phyloP scores from a whole-genome alignment of 2,797 vertebrate species.

The Rhinatrema bivittatum region DNA sequence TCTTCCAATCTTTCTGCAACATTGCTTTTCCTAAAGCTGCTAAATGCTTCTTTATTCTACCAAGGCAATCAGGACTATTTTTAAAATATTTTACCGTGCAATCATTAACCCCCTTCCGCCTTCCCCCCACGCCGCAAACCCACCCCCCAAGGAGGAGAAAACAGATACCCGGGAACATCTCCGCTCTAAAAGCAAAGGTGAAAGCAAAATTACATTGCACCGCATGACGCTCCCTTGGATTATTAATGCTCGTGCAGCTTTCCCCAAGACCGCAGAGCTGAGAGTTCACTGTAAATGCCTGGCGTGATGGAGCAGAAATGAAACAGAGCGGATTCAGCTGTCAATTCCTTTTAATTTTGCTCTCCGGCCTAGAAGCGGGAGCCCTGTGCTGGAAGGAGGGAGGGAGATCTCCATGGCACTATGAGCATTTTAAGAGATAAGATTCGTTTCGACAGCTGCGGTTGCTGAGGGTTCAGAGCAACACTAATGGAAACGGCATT shows the following conservation, averaged over 20 bases:
- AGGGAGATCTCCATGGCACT: accelerated
- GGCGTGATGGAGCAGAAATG: conserved; percentile 12
- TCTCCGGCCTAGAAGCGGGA: not conserved
- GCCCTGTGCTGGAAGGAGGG: not conserved
- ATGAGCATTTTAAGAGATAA: not conserved
- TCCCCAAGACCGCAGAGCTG: not conserved
- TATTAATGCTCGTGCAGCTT: not conserved
- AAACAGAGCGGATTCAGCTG: not conserved
- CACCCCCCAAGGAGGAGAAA: too few species aligned
- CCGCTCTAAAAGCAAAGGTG: too few species aligned
- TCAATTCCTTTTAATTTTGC: conserved; percentile 8
- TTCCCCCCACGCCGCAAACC: too few species aligned
- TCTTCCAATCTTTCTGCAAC: too few species aligned
- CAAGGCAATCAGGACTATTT: too few species aligned
- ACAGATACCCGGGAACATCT: too few species aligned
- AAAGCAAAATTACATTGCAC: not conserved
- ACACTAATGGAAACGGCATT: not conserved
- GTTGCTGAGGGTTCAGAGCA: not conserved
- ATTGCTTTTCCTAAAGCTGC: too few species aligned
- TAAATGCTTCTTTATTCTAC: too few species aligned
- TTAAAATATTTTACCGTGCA: too few species aligned
- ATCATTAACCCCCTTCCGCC: too few species aligned
- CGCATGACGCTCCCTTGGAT: not conserved
- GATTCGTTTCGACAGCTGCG: not conserved
- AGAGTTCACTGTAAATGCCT: conserved; percentile 5